Evolutionary conservation across 2,888 invertebrate genomes (phyloP).

Genomic region (Fragum whitleyi): DNA sequence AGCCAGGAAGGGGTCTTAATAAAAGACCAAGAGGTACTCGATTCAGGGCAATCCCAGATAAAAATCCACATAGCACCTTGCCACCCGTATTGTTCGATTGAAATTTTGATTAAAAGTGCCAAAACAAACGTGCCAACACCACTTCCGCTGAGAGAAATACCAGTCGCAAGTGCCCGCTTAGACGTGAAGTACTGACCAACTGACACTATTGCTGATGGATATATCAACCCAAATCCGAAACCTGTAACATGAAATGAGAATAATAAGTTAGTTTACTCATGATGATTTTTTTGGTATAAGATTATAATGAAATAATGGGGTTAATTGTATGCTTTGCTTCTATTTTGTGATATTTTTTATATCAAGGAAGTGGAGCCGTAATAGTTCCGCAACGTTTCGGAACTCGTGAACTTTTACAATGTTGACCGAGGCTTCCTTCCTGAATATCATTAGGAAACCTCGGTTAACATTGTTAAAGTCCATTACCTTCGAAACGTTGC

Average conservation of each 20-base stretch:
- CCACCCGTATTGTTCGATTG: slow-evolving; percentile 29
- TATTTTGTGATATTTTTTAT: no score
- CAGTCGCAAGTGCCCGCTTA: slow-evolving; percentile 32
- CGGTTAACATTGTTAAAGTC: no score
- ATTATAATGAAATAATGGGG: no score
- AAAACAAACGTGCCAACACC: slow-evolving; percentile 38
- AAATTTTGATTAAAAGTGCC: slow-evolving; percentile 23
- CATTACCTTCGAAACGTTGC: no score
- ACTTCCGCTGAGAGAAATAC: slow-evolving; percentile 25
- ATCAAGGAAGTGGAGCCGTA: no score
- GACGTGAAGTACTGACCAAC: slow-evolving; percentile 29
- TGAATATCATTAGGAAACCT: no score
- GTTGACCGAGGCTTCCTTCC: no score
- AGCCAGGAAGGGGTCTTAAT: slow-evolving; percentile 9
- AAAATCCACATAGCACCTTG: slow-evolving; percentile 27
- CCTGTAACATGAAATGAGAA: slow-evolving; percentile 27
- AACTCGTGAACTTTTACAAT: no score
- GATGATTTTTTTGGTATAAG: no score
- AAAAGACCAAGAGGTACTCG: slow-evolving; percentile 27
- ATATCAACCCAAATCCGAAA: slow-evolving; percentile 30
- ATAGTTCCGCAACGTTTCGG: no score
- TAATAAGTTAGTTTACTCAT: no score
- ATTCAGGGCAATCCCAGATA: slow-evolving; percentile 30
- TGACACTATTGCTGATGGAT: slow-evolving; percentile 28
- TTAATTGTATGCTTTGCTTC: no score